Evolutionary conservation across 2,113 vertebrate genomes (phyloP).

Genomic region (Pomatorhinus ruficollis): DNA sequence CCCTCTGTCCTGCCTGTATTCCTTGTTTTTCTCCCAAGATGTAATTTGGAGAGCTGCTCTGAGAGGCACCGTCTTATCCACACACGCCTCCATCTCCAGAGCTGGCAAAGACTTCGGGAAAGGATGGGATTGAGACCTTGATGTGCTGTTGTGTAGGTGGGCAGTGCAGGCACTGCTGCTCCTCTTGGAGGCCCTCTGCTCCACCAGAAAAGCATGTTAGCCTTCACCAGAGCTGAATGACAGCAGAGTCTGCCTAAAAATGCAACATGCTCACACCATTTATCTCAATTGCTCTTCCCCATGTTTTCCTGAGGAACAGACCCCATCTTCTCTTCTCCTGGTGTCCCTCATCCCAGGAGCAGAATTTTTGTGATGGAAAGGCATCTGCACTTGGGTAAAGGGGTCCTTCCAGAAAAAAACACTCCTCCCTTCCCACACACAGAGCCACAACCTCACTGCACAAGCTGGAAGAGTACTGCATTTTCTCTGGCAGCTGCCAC

Average conservation of each 20-base stretch:
- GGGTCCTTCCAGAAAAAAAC: constrained; percentile 11
- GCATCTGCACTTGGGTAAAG: neutral
- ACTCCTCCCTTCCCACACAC: neutral
- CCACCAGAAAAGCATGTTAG: neutral
- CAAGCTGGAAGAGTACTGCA: constrained; percentile 7
- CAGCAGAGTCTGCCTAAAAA: neutral
- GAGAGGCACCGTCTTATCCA: neutral
- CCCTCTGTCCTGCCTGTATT: neutral
- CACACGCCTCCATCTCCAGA: constrained; percentile 7
- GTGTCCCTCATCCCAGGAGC: neutral
- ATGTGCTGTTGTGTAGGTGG: constrained; percentile 7
- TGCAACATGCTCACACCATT: neutral
- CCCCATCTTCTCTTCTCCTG: neutral
- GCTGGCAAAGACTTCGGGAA: neutral
- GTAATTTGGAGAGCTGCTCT: neutral
- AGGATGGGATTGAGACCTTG: constrained; percentile 19
- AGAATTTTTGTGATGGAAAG: neutral
- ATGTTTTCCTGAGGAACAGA: neutral
- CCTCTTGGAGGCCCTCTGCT: neutral
- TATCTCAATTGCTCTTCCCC: neutral
- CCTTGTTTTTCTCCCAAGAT: neutral
- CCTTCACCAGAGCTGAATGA: neutral
- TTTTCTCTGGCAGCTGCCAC: constrained; percentile 37
- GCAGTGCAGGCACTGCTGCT: neutral
- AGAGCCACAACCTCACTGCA: neutral